A percentile compares a stretch with the other conserved stretches of the same genome.
Conservation (phyloP, 2,888 invertebrate genomes). For the Cephus runcator region DNA sequence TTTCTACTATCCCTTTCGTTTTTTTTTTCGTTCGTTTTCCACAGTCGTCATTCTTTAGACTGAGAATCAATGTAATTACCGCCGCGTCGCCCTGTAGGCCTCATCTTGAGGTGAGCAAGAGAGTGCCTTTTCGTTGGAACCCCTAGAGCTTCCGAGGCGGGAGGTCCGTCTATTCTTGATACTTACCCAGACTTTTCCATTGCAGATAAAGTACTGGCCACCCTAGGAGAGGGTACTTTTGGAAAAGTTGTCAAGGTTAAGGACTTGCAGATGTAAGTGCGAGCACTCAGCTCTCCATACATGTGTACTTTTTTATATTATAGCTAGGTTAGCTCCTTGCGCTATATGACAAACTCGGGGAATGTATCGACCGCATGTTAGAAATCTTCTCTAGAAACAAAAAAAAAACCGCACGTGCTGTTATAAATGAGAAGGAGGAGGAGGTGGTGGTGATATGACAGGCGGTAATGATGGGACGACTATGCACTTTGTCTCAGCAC, state of each 20-base stretch:
- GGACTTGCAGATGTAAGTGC: conserved; percentile 91
- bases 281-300: background rate
- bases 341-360: background rate
- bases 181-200: conserved; percentile 71
- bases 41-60: too few species aligned
- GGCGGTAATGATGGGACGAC: conserved; percentile 53
- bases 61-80: too few species aligned
- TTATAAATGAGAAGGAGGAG: too few species aligned
- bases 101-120: conserved; percentile 33
- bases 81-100: conserved; percentile 3
- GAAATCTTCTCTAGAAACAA: conserved; percentile 23
- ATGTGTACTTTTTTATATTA: too few species aligned
- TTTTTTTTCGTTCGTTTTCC: background rate
- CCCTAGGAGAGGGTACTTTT: conserved; percentile 99
- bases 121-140: conserved; percentile 20
- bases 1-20: background rate
- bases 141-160: conserved; percentile 39
- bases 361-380: background rate
- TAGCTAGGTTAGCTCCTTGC: background rate
- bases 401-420: conserved; percentile 35
- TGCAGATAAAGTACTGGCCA: conserved; percentile 98
- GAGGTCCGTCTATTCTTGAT: conserved; percentile 41
- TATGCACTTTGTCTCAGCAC: conserved; percentile 46
- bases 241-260: conserved; percentile 99
- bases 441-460: background rate